Percentiles rank a stretch among this genome's conserved stretches.
Conservation (phyloP, 2,797 vertebrate species). For the Alcedo quadribrachys region DNA sequence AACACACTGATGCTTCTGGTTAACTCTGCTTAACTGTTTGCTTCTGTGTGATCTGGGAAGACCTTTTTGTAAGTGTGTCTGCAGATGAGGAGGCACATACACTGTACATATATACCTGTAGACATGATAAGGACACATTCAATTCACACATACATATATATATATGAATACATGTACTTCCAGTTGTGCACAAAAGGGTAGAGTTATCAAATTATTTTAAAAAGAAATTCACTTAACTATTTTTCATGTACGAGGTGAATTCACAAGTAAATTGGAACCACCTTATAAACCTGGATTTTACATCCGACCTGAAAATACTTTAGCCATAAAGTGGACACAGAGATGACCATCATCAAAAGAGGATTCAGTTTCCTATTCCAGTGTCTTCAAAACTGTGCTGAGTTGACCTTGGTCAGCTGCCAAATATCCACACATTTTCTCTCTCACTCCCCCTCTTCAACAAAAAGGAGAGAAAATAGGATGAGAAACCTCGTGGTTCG, state of each 20-base stretch:
- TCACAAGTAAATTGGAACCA: background rate
- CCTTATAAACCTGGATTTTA: background rate
- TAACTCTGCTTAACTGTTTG: background rate
- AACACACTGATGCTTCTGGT: background rate
- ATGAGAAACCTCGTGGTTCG: background rate
- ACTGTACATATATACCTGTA: background rate
- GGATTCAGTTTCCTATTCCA: background rate
- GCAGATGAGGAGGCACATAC: background rate
- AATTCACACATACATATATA: background rate
- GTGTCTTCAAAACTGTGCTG: background rate
- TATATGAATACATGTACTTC: background rate
- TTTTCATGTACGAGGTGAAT: background rate
- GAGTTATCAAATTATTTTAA: background rate
- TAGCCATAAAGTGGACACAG: background rate
- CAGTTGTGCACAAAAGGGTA: background rate
- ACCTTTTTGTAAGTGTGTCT: background rate
- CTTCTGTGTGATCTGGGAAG: background rate
- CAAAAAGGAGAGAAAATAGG: background rate
- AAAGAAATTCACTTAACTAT: background rate
- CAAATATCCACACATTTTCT: background rate
- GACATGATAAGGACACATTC: background rate
- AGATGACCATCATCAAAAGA: background rate
- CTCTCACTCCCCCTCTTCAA: background rate
- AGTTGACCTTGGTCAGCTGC: background rate
- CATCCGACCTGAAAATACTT: background rate